Percentiles rank a stretch among this genome's conserved stretches.
These are phyloP conservation scores for Drosophila atripex DNA, from an alignment of 2,888 invertebrate genomes.

Conservation along the genomic window DNA sequence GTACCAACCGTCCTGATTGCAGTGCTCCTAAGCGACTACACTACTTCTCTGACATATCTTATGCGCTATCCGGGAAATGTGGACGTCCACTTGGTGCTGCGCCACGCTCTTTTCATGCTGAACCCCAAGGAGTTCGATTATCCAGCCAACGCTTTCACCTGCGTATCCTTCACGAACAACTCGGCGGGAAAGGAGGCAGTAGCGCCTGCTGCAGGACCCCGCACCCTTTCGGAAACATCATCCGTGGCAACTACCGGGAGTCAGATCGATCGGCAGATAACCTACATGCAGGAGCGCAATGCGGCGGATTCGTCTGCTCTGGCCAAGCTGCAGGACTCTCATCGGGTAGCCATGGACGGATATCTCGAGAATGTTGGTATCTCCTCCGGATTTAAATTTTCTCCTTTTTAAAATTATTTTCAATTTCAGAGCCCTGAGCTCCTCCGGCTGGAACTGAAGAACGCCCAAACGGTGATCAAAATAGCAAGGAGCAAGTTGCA, in stretches of 20 bases:
- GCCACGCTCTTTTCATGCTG: constrained; percentile 86
- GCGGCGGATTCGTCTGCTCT: constrained; percentile 75
- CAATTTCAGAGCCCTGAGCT: constrained; percentile 84
- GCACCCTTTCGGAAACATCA: constrained; percentile 55
- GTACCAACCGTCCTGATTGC: constrained; percentile 13
- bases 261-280: constrained; percentile 75
- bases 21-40: constrained; percentile 88
- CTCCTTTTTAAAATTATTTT: too few relatives aligned
- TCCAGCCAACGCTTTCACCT: constrained; percentile 80
- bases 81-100: constrained; percentile 87
- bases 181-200: constrained; percentile 12
- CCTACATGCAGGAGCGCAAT: constrained; percentile 74
- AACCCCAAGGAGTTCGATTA: constrained; percentile 83
- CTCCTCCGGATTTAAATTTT: not conserved
- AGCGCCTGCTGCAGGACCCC: constrained; percentile 1
- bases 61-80: constrained; percentile 88
- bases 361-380: constrained; percentile 82
- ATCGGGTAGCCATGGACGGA: constrained; percentile 83
- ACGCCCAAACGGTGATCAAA: constrained; percentile 84
- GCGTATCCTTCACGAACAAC: constrained; percentile 60
- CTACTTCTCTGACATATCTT: constrained; percentile 86
- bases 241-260: constrained; percentile 22
- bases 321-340: constrained; percentile 72
- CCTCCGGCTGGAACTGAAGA: constrained; percentile 83
- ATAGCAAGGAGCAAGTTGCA: constrained; percentile 84